Evolutionary conservation across 2,797 vertebrate genomes (phyloP).

Genomic region (Potorous gilbertii): DNA sequence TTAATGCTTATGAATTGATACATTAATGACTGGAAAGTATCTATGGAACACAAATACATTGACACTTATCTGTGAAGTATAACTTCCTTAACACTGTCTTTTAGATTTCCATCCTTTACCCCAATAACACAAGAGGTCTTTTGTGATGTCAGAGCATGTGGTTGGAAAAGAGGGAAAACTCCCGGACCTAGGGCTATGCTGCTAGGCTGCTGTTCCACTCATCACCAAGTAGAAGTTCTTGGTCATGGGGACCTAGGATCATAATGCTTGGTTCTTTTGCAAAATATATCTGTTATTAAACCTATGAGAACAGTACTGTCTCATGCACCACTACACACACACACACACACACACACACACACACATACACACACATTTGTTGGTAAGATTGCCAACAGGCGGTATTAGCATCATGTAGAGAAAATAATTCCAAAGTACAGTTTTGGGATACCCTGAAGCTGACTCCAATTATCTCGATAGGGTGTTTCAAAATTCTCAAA

Average conservation of each 20-base stretch:
- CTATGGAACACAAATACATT: not conserved
- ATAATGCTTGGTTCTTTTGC: not conserved
- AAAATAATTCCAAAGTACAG: not conserved
- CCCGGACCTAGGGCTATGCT: not conserved
- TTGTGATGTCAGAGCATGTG: not conserved
- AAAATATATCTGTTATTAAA: not conserved
- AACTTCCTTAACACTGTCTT: not conserved
- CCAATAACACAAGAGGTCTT: not conserved
- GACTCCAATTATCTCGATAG: not conserved
- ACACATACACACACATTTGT: not conserved
- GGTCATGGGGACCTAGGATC: not conserved
- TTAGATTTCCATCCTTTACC: not conserved
- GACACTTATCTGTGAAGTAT: not conserved
- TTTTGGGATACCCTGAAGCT: not conserved
- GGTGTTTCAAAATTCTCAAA: not conserved
- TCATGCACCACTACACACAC: not conserved
- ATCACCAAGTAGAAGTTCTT: not conserved
- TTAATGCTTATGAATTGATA: not conserved
- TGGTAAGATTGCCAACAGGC: not conserved
- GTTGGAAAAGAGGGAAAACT: not conserved
- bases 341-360: not conserved
- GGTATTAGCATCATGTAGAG: not conserved
- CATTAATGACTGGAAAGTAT: not conserved
- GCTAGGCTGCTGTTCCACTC: not conserved
- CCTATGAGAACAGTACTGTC: not conserved